phyloP scores from a whole-genome alignment of 2,113 vertebrate genomes.

The Murina feae region DNA sequence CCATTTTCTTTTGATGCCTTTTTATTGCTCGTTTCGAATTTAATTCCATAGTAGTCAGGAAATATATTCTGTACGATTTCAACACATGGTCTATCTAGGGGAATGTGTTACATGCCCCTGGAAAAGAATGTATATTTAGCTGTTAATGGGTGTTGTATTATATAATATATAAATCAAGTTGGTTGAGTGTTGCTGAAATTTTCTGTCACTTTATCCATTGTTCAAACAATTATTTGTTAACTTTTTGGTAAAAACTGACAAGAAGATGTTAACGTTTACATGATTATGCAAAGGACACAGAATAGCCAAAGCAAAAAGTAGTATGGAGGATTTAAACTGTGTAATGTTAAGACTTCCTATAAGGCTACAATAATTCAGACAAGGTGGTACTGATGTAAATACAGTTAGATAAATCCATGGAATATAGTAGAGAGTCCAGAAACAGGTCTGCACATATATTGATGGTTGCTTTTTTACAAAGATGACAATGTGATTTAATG shows the following conservation, averaged over 20 bases:
- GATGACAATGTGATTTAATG: not conserved
- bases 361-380: not conserved
- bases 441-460: not conserved
- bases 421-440: not conserved
- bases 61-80: not conserved
- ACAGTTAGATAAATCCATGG: not conserved
- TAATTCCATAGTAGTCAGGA: not conserved
- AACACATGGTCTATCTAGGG: not conserved
- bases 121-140: not conserved
- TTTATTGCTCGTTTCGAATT: not conserved
- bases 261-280: not conserved
- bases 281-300: not conserved
- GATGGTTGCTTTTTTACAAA: not conserved
- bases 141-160: not conserved
- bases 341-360: not conserved
- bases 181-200: not conserved
- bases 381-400: not conserved
- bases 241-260: conserved; percentile 13
- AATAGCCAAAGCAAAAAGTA: not conserved
- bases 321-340: not conserved
- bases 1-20: conserved; percentile 5
- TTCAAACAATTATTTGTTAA: conserved; percentile 15
- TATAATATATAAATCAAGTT: conserved; percentile 30
- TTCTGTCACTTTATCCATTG: not conserved
- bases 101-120: not conserved